Base-by-base conservation (phyloP, 2,888 invertebrate species). In the Melolontha melolontha region DNA sequence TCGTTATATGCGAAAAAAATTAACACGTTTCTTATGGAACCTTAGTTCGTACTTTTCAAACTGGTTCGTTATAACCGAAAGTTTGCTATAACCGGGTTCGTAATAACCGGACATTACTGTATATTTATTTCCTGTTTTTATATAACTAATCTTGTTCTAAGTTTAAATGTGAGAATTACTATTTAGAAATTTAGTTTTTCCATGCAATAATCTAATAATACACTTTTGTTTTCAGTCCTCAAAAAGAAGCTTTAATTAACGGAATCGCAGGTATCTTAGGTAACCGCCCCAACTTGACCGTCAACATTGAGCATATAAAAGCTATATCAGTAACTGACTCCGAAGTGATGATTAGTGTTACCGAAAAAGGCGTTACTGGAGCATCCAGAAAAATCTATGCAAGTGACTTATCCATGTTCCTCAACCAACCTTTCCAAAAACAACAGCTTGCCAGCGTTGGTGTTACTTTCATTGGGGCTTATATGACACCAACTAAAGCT, bases 281-380 rank as follows among this genome's bases (percentile, higher is more conserved):
- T 0, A 95, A 92, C 79, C 94, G 92, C 81, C 94, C 94, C 0
- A 94, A 94, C 79, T 85, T 97, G 55, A 87, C 89, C 8, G 90
- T 96, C 0, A 91, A 88, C 72, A 87, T 96, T 49, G 92, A 95
- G 73, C 89, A 90, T 41, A 86, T 95, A 1, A 92, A 92, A 80
- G 88, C 92, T n/a, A 83, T 91, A 11, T 89, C 92, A 0, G 95
- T 95, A 64, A 88, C 87, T 51, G 93, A 92, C 84, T 89, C 91
- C 41, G 94, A 96, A 86, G 84, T 85, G 6, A 84, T 91, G 14
- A 87, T 94, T 44, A 91, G 88, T 75, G 89, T 95, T 0, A 87
- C 90, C 66, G 94, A 95, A 79, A 90, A 91, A 74, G 86, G 86
- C 57, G 88, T 86, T 0, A 87, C 88, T 6, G 89, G 90, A 41